Base-by-base conservation (phyloP, 37 sponge, comb jelly and placozoan species). In the Mnemiopsis leidyi region DNA sequence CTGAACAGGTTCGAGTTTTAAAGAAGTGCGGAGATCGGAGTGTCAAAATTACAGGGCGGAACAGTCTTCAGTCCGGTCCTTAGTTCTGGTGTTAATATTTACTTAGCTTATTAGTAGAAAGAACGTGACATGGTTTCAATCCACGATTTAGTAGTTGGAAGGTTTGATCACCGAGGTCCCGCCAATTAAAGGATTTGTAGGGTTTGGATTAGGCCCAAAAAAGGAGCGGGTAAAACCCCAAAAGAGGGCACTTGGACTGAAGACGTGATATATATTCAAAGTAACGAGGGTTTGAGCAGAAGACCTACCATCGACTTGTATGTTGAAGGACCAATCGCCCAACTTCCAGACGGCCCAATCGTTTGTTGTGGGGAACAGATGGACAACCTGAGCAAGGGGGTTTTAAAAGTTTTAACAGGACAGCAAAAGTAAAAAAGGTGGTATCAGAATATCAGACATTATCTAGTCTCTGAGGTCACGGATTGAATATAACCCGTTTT, bases 251-350 rank as follows among this genome's bases (percentile, higher is more conserved):
- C 61, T 48, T 18, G 5, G 61, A 48, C 13, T 18, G 61, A 13
- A 48, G n/a, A n/a, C n/a, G n/a, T n/a, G n/a, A n/a, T n/a, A n/a
- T n/a, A n/a, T n/a, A n/a, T n/a, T n/a, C 61, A 48, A 48, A 48
- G 61, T 48, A 48, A 48, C 5, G 61, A 13, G 61, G 30, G 30
- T 71, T 71, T 71, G 30, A 71, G 25, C n/a, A 29, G 75, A 29
- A 29, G 25, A 23, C 75, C 30, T 71, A 71, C 82, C 82, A 23
- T 79, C 82, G 1, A 79, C 82, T 79, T 33, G 82, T 33, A 79
- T 79, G 37, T 36, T 79, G 82, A 79, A 79, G 34, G 82, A 79
- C 82, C 82, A 79, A 35, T 79, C 82, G 36, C 82, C 82, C 23
- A 79, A 37, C 29, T 79, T 79, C 82, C 82, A 79, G 36, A 23